Evolutionary conservation across 2,113 vertebrate species (phyloP).

Genomic region (Sturnira hondurensis): DNA sequence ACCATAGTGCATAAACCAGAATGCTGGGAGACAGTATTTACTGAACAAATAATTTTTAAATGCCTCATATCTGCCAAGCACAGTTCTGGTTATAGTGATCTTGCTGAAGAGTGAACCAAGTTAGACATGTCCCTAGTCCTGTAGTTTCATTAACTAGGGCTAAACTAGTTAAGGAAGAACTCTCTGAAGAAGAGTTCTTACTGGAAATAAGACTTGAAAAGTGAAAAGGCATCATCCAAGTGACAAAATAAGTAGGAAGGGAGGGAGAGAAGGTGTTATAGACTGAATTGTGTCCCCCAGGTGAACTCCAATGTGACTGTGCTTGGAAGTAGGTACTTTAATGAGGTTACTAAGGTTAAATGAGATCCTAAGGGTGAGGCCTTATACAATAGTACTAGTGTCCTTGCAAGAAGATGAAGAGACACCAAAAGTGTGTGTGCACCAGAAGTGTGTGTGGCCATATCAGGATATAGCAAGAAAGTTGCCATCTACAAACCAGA

Average conservation of each 20-base stretch:
- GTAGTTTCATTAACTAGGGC: neutral
- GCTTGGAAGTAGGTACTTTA: neutral
- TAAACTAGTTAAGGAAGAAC: neutral
- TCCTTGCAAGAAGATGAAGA: neutral
- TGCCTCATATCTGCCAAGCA: neutral
- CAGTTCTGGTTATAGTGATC: neutral
- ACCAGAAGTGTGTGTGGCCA: neutral
- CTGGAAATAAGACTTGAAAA: neutral
- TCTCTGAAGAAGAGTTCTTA: neutral
- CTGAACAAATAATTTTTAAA: neutral
- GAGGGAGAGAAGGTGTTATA: neutral
- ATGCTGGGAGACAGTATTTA: neutral
- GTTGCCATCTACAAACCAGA: neutral
- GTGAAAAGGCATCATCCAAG: neutral
- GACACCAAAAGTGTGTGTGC: rapidly evolving
- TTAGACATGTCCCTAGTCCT: neutral
- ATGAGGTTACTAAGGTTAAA: neutral
- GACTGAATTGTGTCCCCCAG: neutral
- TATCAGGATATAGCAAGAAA: neutral
- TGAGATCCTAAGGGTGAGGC: neutral
- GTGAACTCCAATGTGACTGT: neutral
- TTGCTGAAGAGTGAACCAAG: neutral
- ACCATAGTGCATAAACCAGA: neutral
- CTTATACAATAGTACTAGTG: neutral
- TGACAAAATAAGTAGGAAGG: neutral